Conservation (phyloP, 2,888 invertebrate genomes). For the Auanema sp. region DNA sequence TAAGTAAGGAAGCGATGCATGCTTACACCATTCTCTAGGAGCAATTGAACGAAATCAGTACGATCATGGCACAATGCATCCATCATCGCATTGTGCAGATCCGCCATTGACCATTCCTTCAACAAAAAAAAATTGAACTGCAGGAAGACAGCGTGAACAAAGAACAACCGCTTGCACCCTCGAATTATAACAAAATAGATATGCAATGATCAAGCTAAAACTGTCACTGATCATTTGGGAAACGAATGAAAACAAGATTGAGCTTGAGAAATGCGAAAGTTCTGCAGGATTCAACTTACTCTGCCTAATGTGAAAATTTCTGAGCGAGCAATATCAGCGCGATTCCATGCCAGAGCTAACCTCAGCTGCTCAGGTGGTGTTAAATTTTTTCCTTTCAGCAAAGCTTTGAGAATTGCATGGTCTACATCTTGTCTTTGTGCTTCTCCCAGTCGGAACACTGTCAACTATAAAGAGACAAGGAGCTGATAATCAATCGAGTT, state of each 20-base stretch:
- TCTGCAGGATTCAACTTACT: neutral
- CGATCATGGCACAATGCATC: conserved; percentile 97
- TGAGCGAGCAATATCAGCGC: conserved; percentile 92
- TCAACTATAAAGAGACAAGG: conserved; percentile 73
- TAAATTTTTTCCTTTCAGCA: conserved; percentile 74
- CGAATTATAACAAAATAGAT: too few relatives aligned
- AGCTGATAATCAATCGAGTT: neutral
- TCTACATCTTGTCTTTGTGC: conserved; percentile 87
- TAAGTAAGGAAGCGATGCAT: conserved; percentile 97
- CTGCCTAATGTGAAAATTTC: conserved; percentile 68
- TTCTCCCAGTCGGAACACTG: conserved; percentile 88
- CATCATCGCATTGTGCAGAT: conserved; percentile 97
- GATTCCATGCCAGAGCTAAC: conserved; percentile 92
- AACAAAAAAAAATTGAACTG: conserved; percentile 69
- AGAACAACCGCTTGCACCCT: too few relatives aligned
- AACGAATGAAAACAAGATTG: too few relatives aligned
- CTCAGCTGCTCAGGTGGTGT: conserved; percentile 75
- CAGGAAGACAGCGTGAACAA: neutral
- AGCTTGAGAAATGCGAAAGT: neutral
- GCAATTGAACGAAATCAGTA: conserved; percentile 95
- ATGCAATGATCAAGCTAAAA: too few relatives aligned
- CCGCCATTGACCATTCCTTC: conserved; percentile 91
- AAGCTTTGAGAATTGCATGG: conserved; percentile 90
- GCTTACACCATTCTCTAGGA: conserved; percentile 94
- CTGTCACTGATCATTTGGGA: too few relatives aligned